These are phyloP conservation scores for Sparus aurata DNA, from an alignment of 2,797 vertebrate species.

Conservation along the genomic window DNA sequence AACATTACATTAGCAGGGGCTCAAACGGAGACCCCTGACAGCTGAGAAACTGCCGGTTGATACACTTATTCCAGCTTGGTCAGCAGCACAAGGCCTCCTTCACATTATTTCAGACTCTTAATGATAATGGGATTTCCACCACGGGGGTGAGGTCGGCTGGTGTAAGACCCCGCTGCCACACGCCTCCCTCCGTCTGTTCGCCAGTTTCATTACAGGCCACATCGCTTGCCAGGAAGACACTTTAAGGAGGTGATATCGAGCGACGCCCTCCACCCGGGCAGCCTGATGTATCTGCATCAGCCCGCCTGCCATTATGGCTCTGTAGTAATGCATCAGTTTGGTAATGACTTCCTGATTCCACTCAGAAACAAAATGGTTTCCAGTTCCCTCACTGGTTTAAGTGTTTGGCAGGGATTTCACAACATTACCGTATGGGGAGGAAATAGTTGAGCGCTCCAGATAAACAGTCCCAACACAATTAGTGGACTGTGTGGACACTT, in stretches of 20 bases:
- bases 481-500: conserved; percentile 10
- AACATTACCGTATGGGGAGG: conserved; percentile 8
- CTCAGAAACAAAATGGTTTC: conserved; percentile 60
- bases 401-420: conserved; percentile 44
- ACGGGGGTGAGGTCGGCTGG: conserved; percentile 48
- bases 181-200: conserved; percentile 40
- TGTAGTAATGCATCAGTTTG: conserved; percentile 60
- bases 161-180: conserved; percentile 44
- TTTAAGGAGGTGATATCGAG: conserved; percentile 67
- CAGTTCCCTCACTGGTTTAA: conserved; percentile 37
- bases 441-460: conserved; percentile 22
- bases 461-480: conserved; percentile 47
- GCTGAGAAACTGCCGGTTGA: conserved; percentile 74
- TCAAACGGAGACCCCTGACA: conserved; percentile 67
- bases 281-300: conserved; percentile 62
- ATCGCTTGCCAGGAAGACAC: conserved; percentile 62
- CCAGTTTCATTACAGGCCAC: conserved; percentile 63
- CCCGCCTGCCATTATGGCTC: conserved; percentile 53
- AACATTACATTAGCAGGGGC: conserved; percentile 77
- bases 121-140: conserved; percentile 76
- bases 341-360: conserved; percentile 70
- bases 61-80: conserved; percentile 77
- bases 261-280: conserved; percentile 45
- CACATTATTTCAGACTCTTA: conserved; percentile 71
- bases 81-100: conserved; percentile 75